phyloP scores from a whole-genome alignment of 2,888 invertebrate genomes.

The Agrypnus murinus region DNA sequence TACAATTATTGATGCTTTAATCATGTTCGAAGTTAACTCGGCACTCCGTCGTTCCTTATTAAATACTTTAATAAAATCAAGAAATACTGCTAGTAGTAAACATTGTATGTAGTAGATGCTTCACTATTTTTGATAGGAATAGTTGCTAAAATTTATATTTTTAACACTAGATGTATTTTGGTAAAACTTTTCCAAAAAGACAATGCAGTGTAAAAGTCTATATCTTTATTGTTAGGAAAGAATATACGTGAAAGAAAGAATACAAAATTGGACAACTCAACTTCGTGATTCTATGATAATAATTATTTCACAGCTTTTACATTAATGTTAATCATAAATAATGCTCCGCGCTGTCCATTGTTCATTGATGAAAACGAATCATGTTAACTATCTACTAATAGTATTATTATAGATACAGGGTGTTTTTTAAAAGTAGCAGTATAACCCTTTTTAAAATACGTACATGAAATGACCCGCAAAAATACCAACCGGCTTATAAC shows the following conservation, averaged over 20 bases:
- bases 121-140: constrained; percentile 57
- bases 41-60: constrained; percentile 51
- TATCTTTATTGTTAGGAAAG: constrained; percentile 24
- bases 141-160: constrained; percentile 50
- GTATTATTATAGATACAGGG: no score
- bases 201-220: constrained; percentile 18
- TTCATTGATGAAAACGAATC: constrained; percentile 2
- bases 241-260: background rate
- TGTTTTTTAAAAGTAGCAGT: no score
- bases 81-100: constrained; percentile 30
- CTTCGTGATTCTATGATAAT: constrained; percentile 49
- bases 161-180: constrained; percentile 50
- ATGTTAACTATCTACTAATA: no score
- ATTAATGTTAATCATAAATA: constrained; percentile 12
- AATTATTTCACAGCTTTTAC: constrained; percentile 34
- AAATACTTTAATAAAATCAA: no score
- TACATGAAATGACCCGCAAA: no score
- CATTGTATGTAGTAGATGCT: constrained; percentile 46
- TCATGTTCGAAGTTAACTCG: constrained; percentile 40
- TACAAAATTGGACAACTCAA: constrained; percentile 29
- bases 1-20: constrained; percentile 51
- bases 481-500: no score
- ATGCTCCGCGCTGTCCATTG: constrained; percentile 22
- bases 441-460: no score
- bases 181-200: constrained; percentile 36